Base-by-base conservation (phyloP, 2,797 vertebrate species). In the Sebastes minor region DNA sequence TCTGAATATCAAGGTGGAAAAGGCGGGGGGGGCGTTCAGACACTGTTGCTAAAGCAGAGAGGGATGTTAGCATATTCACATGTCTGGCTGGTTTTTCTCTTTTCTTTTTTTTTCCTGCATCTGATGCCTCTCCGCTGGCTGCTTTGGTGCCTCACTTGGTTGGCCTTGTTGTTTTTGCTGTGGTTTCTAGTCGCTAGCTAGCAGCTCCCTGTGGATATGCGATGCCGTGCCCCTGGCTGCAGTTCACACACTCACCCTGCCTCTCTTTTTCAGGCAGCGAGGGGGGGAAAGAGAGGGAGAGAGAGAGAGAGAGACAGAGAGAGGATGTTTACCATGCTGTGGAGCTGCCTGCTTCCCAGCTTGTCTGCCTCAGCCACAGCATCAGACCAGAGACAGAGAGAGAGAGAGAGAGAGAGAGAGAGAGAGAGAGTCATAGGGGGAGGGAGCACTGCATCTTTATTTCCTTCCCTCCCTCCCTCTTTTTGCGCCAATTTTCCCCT, bases 401-500 rank as follows among this genome's bases (percentile, higher is more conserved):
- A 81, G 80, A 85, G 71, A 83, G 62, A 83, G 79, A 81, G 82
- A 85, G 57, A 73, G 73, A 55, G 32, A 35, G 33, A 13, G 33
- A 35, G 33, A 35, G 33, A 46, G 60, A 76, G 61, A 77, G 59
- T 56, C 71, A 76, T 69, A 82, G 91, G 83, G 86, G 81, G 90
- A 87, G 91, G 87, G 90, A 80, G 85, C 72, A 80, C 90, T 86
- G 92, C 91, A 91, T 93, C 87, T 89, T 91, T 90, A 89, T 88
- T 87, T 83, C 78, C 72, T 60, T 92, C 81, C 80, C 82, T 92
- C 71, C 85, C 90, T 90, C 76, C 79, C 60, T 42, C 38, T 82
- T 89, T 92, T 94, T 91, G 80, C 70, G 78, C 90, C 90, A 90
- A 91, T 94, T 96, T 95, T 95, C 92, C 93, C 92, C 89, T 93